A percentile compares a stretch with the other conserved stretches of the same genome.
Conservation (phyloP, 2,888 invertebrate genomes). For the Leucophenga maculata region DNA sequence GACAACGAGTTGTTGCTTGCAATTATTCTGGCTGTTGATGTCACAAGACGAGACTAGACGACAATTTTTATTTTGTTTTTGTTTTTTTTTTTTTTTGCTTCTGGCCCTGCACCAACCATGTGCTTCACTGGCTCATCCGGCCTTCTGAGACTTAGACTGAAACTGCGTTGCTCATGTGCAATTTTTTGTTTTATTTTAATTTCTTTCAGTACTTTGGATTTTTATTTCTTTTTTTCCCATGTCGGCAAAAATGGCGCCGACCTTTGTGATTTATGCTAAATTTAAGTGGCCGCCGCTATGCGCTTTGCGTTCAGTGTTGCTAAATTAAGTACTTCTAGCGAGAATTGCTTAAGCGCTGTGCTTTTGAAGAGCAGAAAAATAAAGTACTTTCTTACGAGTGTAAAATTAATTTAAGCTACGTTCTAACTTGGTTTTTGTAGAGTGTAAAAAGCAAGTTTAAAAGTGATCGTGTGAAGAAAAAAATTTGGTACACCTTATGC, state of each 20-base stretch:
- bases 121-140: constrained; percentile 45
- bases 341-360: not conserved
- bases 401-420: no score
- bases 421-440: no score
- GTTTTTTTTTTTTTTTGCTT: no score
- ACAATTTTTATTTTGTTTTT: no score
- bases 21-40: constrained; percentile 6
- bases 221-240: not conserved
- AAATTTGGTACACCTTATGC: no score
- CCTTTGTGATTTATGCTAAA: constrained; percentile 19
- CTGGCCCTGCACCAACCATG: constrained; percentile 45
- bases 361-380: not conserved
- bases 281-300: constrained; percentile 7
- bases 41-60: constrained; percentile 37
- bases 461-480: no score
- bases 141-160: constrained; percentile 26
- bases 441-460: no score
- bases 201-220: not conserved
- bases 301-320: not conserved
- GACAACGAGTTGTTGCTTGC: not conserved
- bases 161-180: not conserved
- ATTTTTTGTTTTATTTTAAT: constrained; percentile 8
- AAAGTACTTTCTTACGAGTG: not conserved
- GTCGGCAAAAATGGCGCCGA: constrained; percentile 14
- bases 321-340: constrained; percentile 9